Base-by-base conservation (phyloP, 2,888 invertebrate species). In the Parnassius smintheus region DNA sequence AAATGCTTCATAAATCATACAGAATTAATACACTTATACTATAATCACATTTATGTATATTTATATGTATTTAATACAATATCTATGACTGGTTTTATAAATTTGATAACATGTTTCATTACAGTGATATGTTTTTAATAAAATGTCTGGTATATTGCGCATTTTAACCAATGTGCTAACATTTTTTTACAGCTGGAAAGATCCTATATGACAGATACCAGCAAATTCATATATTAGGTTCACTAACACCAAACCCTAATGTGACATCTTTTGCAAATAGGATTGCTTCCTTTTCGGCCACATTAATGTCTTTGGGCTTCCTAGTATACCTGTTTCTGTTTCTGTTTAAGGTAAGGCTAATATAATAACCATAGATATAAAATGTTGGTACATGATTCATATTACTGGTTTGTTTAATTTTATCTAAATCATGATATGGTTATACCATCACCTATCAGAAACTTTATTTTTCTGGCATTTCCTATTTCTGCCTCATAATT, bases 161-260 rank as follows among this genome's bases (percentile, higher is more conserved):
- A 53, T 59, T 58, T 54, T 65, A 62, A 67, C 59, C 44, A 62
- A 60, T 70, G 70, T 70, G 66, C 75, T 79, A 80, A 81, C 75
- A 71, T 50, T 75, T 82, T 82, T 80, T 83, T 74, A 68, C 92
- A 94, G 94, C 93, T 82, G 92, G 93, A 70, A 87, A 92, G 78
- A 93, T 93, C 70, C 88, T 94, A 68, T 94, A 93, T 87, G 91
- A 94, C 75, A 88, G 94, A 77, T 94, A 93, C 86, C 93, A 93
- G 80, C 93, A 94, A 77, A 90, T 94, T 67, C 80, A 90, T 78
- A 83, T 90, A 71, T 76, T 91, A 72, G 88, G 91, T 70, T 87
- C 91, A 81, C 80, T 91, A 88, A 89, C 90, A 81, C 76, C 82
- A 68, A 88, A 91, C 72, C 91, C 91, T 66, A 87, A 87, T 83